A percentile compares a stretch with the other conserved stretches of the same genome.
Evolutionary conservation across 2,113 vertebrate species (phyloP).

Genomic region (Ictalurus furcatus): DNA sequence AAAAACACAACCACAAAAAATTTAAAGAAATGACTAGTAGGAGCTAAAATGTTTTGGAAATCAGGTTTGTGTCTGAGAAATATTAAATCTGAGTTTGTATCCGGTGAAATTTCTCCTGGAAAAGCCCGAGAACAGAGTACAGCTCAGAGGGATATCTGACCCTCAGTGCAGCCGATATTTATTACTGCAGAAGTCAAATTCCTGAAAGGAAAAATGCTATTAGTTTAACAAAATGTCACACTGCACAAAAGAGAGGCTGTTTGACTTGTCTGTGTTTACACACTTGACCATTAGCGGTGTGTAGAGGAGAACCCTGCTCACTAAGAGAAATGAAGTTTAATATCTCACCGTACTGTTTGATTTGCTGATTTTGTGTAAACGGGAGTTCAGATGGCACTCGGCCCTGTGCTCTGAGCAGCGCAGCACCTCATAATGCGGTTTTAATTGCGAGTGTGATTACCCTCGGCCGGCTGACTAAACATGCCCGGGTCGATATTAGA

Average conservation of each 20-base stretch:
- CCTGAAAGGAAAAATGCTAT: slow-evolving; percentile 39
- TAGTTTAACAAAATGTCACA: slow-evolving; percentile 36
- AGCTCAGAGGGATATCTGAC: not conserved
- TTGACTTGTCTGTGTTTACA: slow-evolving; percentile 30
- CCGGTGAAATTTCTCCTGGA: not conserved
- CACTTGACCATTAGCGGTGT: slow-evolving; percentile 27
- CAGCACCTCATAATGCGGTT: slow-evolving; percentile 67
- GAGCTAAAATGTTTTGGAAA: not conserved
- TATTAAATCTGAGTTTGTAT: not conserved
- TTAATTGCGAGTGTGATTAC: slow-evolving; percentile 78
- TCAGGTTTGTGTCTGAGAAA: not conserved
- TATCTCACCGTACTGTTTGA: slow-evolving; percentile 52
- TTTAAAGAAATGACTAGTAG: not conserved
- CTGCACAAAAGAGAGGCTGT: slow-evolving; percentile 18
- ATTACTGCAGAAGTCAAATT: slow-evolving; percentile 20
- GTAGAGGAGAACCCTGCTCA: slow-evolving; percentile 34
- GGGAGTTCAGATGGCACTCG: slow-evolving; percentile 49
- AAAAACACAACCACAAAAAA: not conserved
- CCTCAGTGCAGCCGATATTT: slow-evolving; percentile 13
- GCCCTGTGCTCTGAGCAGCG: slow-evolving; percentile 42
- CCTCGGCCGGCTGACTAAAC: slow-evolving; percentile 73
- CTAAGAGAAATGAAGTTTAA: slow-evolving; percentile 40
- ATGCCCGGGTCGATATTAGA: slow-evolving; percentile 75
- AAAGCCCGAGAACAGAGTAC: not conserved
- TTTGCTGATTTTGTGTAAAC: slow-evolving; percentile 44